Evolutionary conservation across 2,797 vertebrate genomes (phyloP), one percentile per base, ranked within the genome.

Genomic region (Urophycis tenuis): DNA sequence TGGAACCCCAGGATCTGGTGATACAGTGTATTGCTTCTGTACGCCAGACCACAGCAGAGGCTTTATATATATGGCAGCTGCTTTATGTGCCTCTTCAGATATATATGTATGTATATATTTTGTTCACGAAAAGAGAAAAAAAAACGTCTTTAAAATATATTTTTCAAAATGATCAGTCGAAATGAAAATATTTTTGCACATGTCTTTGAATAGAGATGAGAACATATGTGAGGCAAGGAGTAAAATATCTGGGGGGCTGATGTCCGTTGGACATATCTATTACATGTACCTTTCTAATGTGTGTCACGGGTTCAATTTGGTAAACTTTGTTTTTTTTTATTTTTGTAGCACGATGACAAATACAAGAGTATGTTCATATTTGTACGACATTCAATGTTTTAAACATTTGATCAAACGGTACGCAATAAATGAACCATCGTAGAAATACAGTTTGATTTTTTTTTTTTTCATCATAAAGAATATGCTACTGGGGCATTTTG

Each of bases 61-160:
- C 81, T 80, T 88, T 81, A 83, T 79, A 84, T 79, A 84, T 85
- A 77, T 74, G 82, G 76, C 84, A 85, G 85, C 85, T 89, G 84
- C 72, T 84, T 83, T 85, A 81, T 80, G 78, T 73, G 11, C 60
- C 60, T 67, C n/a, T 67, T 67, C 10, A 74, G 64, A 31, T 90
- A 81, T 82, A 71, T 83, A 74, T 87, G 7, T 83, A 71, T 83
- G 73, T 87, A 60, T 60, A 60, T 71, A 80, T 71, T 76, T 71
- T 80, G 60, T 49, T 75, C 76, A 87, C 82, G 80, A 73, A 80
- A 77, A 69, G 76, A n/a, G n/a, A n/a, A n/a, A 78, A 72, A 29
- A 25, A 64, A 64, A 11, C 5, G 2, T 67, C 22, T 60, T 60
- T 25, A 60, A 60, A 29, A 67, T 8, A 67, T 67, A 60, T 25